A percentile compares a stretch with the other conserved stretches of the same genome.
Conservation (phyloP, 2,113 vertebrate genomes). For the Amblyopsis rosae region DNA sequence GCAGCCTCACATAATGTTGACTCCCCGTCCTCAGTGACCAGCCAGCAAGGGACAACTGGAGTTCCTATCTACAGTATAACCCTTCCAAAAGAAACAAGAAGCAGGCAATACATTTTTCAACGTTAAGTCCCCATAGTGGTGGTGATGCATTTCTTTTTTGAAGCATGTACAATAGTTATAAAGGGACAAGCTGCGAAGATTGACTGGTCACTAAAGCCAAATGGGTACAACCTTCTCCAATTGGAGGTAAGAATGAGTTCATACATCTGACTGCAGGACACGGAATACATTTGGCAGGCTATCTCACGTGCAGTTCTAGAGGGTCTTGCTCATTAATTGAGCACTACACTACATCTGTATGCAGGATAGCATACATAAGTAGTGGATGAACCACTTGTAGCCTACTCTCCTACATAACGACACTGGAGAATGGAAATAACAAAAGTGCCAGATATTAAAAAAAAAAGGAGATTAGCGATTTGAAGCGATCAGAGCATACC, state of each 20-base stretch:
- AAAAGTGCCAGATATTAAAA: neutral
- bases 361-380: slow-evolving; percentile 24
- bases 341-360: no score
- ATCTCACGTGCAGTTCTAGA: no score
- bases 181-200: no score
- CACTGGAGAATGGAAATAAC: neutral
- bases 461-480: neutral
- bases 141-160: neutral
- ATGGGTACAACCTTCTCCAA: no score
- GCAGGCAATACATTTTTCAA: neutral
- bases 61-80: slow-evolving; percentile 10
- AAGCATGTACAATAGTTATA: no score
- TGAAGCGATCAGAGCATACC: neutral
- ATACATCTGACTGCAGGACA: no score
- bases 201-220: no score
- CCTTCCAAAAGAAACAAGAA: slow-evolving; percentile 8
- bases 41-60: slow-evolving; percentile 30
- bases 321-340: no score
- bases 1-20: slow-evolving; percentile 49
- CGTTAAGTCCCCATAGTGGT: neutral
- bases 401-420: neutral
- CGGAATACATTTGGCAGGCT: no score
- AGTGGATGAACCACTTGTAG: slow-evolving; percentile 23
- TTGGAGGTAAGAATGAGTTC: no score
- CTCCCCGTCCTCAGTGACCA: slow-evolving; percentile 24